Percentiles rank a stretch among this genome's conserved stretches.
Conservation (phyloP, 2,888 invertebrate genomes). For the Mimumesa dahlbomi region DNA sequence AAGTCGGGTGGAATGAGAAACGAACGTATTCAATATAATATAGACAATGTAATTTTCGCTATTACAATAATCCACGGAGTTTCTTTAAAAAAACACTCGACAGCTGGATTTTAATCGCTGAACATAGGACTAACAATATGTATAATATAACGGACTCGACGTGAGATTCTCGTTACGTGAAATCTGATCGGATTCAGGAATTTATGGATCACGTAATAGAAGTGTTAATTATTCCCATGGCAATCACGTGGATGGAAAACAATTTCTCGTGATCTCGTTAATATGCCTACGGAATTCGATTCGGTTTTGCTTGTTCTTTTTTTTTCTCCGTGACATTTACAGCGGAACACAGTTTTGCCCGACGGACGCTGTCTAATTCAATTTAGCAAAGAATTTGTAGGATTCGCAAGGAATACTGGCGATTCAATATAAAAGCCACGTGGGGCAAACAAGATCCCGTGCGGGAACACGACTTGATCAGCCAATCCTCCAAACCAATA, state of each 20-base stretch:
- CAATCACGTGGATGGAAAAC: conserved; percentile 2
- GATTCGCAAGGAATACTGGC: conserved; percentile 56
- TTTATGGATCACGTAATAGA: too few species aligned
- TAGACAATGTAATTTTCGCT: neutral
- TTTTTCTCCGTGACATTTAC: conserved; percentile 1
- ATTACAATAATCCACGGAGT: too few species aligned
- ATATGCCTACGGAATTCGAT: neutral
- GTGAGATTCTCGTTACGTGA: too few species aligned
- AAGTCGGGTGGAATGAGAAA: conserved; percentile 1
- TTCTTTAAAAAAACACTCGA: too few species aligned
- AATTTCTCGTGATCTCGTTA: neutral
- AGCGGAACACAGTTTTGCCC: conserved; percentile 17
- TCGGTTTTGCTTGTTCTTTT: too few species aligned
- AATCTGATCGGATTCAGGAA: too few species aligned
- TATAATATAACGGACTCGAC: too few species aligned
- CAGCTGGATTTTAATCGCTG: too few species aligned
- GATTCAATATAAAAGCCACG: conserved; percentile 66
- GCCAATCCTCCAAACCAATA: conserved; percentile 66
- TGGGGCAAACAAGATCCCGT: conserved; percentile 61
- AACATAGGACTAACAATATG: too few species aligned
- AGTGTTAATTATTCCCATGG: too few species aligned
- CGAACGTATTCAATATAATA: too few species aligned
- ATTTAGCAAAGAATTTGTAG: conserved; percentile 57
- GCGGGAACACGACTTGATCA: conserved; percentile 63
- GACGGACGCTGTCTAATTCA: conserved; percentile 56